A percentile compares a stretch with the other conserved stretches of the same genome.
Conservation (phyloP, 2,797 vertebrate genomes). For the Perdix hodgsoniae region DNA sequence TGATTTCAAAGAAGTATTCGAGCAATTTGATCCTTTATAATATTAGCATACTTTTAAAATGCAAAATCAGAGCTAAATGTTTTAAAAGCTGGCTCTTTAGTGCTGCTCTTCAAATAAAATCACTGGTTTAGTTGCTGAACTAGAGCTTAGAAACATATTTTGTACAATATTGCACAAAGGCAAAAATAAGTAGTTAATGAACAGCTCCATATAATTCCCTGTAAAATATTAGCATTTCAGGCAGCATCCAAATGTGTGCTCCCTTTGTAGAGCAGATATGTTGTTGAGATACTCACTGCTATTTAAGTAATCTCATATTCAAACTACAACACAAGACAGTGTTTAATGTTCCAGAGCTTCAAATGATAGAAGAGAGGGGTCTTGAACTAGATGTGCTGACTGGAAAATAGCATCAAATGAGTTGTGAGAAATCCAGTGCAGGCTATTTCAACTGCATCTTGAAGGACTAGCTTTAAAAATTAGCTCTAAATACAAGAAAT, state of each 20-base stretch:
- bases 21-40: constrained; percentile 23
- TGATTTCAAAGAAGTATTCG: constrained; percentile 37
- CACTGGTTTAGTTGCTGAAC: constrained; percentile 30
- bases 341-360: constrained; percentile 62
- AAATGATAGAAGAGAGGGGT: constrained; percentile 42
- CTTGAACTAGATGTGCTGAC: constrained; percentile 37
- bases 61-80: constrained; percentile 51
- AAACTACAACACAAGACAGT: constrained; percentile 33
- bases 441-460: background rate
- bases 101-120: constrained; percentile 62
- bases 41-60: constrained; percentile 72
- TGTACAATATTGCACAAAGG: constrained; percentile 19
- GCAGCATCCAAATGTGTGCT: constrained; percentile 11
- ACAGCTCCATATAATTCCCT: background rate
- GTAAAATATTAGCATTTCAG: constrained; percentile 47
- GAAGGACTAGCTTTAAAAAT: constrained; percentile 7
- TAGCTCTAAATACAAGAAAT: background rate
- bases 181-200: constrained; percentile 44
- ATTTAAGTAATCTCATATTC: constrained; percentile 41
- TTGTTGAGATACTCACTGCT: constrained; percentile 42
- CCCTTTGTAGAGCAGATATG: constrained; percentile 52
- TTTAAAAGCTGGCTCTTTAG: constrained; percentile 49
- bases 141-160: constrained; percentile 15
- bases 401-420: constrained; percentile 24
- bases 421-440: background rate